phyloP scores from a whole-genome alignment of 2,888 invertebrate species.

The Dastarcus helophoroides region DNA sequence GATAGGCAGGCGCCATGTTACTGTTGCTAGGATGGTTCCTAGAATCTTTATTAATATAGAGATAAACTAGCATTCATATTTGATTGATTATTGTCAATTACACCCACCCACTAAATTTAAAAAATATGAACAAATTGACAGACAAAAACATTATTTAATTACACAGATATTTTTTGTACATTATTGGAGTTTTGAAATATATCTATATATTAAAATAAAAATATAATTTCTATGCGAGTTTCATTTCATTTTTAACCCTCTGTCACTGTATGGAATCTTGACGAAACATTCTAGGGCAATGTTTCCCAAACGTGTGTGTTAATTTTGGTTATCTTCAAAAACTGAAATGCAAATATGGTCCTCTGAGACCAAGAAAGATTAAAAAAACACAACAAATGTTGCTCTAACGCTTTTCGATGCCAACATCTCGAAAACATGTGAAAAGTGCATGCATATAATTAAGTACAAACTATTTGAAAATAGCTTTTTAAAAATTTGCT shows the following conservation, averaged over 20 bases:
- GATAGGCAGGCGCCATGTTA: constrained; percentile 41
- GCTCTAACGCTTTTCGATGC: too few species aligned
- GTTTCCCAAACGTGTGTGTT: too few species aligned
- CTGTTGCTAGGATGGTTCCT: constrained; percentile 38
- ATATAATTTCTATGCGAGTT: constrained; percentile 25
- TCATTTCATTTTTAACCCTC: constrained; percentile 12
- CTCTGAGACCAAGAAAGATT: too few species aligned
- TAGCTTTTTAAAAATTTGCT: too few species aligned
- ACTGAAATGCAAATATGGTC: too few species aligned
- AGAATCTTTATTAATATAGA: constrained; percentile 33
- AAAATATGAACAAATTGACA: constrained; percentile 42
- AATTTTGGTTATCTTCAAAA: too few species aligned
- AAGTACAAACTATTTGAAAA: too few species aligned
- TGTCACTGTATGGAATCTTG: constrained; percentile 1
- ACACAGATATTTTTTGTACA: constrained; percentile 67
- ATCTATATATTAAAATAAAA: constrained; percentile 40
- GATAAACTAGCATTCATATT: constrained; percentile 34
- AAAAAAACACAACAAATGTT: too few species aligned
- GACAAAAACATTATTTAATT: constrained; percentile 45
- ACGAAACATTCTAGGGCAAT: too few species aligned
- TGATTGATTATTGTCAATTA: constrained; percentile 38
- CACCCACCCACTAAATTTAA: constrained; percentile 35
- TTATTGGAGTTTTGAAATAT: constrained; percentile 62
- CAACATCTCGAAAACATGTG: too few species aligned
- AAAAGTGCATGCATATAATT: too few species aligned